These are phyloP conservation scores for Lynx canadensis DNA, from an alignment of 2,113 vertebrate genomes.

Conservation along the genomic window DNA sequence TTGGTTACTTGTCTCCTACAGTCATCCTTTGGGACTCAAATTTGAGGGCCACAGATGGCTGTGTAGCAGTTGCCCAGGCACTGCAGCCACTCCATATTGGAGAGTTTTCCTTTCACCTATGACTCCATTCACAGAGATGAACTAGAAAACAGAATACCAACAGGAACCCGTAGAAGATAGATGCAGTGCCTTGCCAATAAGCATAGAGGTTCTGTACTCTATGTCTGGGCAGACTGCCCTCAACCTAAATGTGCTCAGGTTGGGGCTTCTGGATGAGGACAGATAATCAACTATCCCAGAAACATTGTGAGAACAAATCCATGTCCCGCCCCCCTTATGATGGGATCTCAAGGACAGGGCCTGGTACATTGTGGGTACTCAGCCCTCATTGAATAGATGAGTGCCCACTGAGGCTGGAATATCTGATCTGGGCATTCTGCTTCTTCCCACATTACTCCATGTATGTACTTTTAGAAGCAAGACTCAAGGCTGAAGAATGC, in stretches of 20 bases:
- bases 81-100: not conserved
- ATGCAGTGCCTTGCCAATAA: too few species aligned
- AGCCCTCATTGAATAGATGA: not conserved
- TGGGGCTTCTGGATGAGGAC: too few species aligned
- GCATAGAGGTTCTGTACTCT: too few species aligned
- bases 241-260: not conserved
- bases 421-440: not conserved
- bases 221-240: not conserved
- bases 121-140: not conserved
- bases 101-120: too few species aligned
- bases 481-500: not conserved
- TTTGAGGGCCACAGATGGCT: not conserved
- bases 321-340: not conserved
- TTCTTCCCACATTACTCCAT: not conserved
- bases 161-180: not conserved
- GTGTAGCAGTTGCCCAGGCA: not conserved
- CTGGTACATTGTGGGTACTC: too few species aligned
- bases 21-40: not conserved
- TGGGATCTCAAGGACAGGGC: not conserved
- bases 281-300: not conserved
- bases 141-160: not conserved
- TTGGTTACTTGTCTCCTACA: not conserved
- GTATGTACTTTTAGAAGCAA: not conserved
- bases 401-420: not conserved
- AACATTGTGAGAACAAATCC: not conserved